phyloP scores from a whole-genome alignment of 2,888 invertebrate genomes.

The Tuta absoluta region DNA sequence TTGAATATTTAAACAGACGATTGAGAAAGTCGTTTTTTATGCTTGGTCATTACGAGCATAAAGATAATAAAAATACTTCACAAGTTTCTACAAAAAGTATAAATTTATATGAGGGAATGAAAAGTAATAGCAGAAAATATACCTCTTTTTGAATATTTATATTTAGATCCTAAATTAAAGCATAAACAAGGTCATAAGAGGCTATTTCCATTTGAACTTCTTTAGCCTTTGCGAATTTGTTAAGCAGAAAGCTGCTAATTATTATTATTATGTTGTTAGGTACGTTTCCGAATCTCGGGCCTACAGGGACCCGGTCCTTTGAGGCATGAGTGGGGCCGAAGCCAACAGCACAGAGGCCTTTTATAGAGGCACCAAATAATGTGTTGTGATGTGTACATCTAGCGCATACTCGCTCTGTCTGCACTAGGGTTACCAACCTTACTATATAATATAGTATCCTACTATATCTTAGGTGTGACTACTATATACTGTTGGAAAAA shows the following conservation, averaged over 20 bases:
- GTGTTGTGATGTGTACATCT: too few relatives aligned
- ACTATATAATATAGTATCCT: too few relatives aligned
- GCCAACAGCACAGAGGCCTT: too few relatives aligned
- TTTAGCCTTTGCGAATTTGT: slow-evolving; percentile 8
- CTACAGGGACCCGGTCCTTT: too few relatives aligned
- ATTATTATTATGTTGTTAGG: too few relatives aligned
- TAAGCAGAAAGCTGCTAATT: slow-evolving; percentile 1
- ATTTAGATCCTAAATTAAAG: slow-evolving; percentile 1
- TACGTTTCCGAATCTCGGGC: too few relatives aligned
- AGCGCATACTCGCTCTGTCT: too few relatives aligned
- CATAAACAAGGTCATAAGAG: slow-evolving; percentile 14
- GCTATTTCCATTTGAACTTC: slow-evolving; percentile 14
- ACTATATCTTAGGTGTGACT: too few relatives aligned
- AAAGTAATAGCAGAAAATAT: slow-evolving; percentile 7
- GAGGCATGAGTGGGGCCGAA: too few relatives aligned
- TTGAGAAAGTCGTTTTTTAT: neutral
- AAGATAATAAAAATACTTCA: neutral
- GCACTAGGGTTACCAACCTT: too few relatives aligned
- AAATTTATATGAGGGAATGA: neutral
- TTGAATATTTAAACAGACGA: neutral
- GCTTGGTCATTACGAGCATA: neutral
- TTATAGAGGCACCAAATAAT: too few relatives aligned
- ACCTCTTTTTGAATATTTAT: neutral
- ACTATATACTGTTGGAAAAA: too few relatives aligned
- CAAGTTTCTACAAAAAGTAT: neutral